Percentiles rank a stretch among this genome's conserved stretches.
Evolutionary conservation across 1,140 invertebrate genomes (phyloP).

Genomic region (Doryteuthis pealeii): DNA sequence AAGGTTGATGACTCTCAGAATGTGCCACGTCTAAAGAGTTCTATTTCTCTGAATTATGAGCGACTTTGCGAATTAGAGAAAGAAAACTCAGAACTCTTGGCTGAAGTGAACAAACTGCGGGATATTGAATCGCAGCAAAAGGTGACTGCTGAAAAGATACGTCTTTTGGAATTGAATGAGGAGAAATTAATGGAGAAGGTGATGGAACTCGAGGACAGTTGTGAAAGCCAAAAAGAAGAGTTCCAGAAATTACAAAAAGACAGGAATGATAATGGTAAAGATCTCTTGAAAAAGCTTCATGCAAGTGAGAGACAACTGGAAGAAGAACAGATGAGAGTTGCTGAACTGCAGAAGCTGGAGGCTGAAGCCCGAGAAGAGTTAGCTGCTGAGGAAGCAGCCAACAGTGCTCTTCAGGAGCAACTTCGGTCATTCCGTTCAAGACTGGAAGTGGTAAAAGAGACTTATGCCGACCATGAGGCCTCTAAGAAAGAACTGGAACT

Average conservation of each 20-base stretch:
- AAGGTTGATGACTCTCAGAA: conserved; percentile 23
- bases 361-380: background rate
- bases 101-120: conserved; percentile 29
- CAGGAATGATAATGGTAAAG: background rate
- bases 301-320: background rate
- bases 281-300: background rate
- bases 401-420: background rate
- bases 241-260: conserved; percentile 20
- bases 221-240: conserved; percentile 37
- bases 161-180: conserved; percentile 46
- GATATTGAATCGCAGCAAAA: conserved; percentile 32
- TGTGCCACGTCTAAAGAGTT: background rate
- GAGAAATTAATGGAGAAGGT: conserved; percentile 51
- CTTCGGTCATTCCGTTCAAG: background rate
- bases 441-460: background rate
- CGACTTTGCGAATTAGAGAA: conserved; percentile 40
- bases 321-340: conserved; percentile 3
- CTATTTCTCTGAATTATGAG: conserved; percentile 36
- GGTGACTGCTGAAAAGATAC: conserved; percentile 42
- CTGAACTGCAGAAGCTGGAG: background rate
- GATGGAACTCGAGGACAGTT: conserved; percentile 50
- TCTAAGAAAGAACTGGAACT: conserved; percentile 21
- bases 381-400: background rate
- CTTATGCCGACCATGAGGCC: background rate
- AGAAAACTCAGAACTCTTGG: conserved; percentile 36